Evolutionary conservation across 2,797 vertebrate genomes (phyloP).

Genomic region (Balearica regulorum): DNA sequence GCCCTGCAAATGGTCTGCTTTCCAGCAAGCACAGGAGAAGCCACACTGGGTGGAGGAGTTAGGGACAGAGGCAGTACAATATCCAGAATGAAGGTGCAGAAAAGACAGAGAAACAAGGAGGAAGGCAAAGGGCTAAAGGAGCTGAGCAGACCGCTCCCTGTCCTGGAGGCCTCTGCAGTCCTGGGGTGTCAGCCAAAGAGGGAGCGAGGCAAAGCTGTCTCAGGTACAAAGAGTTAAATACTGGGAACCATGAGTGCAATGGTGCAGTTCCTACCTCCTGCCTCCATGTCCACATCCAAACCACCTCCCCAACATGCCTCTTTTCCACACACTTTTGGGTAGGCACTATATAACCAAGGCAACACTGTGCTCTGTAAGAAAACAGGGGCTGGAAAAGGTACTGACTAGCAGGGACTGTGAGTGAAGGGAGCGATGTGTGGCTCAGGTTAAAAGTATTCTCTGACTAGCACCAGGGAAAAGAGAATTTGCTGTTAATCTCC

Average conservation of each 20-base stretch:
- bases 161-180: background rate
- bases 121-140: background rate
- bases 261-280: background rate
- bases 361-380: background rate
- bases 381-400: background rate
- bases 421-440: background rate
- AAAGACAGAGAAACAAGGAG: background rate
- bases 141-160: background rate
- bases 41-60: background rate
- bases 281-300: background rate
- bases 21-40: background rate
- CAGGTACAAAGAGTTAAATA: background rate
- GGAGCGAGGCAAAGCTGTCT: fast-evolving
- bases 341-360: background rate
- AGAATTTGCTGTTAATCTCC: constrained; percentile 12
- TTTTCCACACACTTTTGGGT: background rate
- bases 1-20: background rate
- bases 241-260: background rate
- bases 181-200: background rate
- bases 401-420: background rate
- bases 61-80: background rate
- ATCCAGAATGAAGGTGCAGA: background rate
- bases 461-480: background rate
- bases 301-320: background rate
- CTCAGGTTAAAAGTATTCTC: constrained; percentile 21